Conservation (phyloP, 2,888 invertebrate species). For the Chloroclystis v-ata region DNA sequence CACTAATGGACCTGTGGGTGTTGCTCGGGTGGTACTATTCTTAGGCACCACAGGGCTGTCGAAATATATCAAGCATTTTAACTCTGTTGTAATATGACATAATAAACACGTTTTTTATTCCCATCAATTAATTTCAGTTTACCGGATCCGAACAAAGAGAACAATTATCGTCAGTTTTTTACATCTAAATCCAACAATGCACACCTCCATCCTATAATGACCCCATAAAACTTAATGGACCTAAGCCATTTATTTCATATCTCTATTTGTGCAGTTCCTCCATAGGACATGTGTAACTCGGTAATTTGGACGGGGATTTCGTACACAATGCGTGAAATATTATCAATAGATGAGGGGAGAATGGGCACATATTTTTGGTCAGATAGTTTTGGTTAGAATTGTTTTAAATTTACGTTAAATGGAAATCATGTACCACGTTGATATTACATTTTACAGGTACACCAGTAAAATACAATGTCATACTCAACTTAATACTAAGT, state of each 20-base stretch:
- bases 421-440: no score
- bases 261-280: constrained; percentile 60
- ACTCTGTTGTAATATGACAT: no score
- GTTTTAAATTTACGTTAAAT: not conserved
- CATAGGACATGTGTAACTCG: constrained; percentile 61
- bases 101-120: not conserved
- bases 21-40: no score
- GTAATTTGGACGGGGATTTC: constrained; percentile 63
- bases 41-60: no score
- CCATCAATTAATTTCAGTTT: not conserved
- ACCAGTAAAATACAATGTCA: no score
- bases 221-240: constrained; percentile 58
- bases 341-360: constrained; percentile 21
- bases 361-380: not conserved
- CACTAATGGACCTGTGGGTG: no score
- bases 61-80: no score
- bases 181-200: constrained; percentile 13
- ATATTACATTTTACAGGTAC: no score
- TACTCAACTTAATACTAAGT: no score
- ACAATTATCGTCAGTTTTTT: constrained; percentile 12
- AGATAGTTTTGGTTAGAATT: not conserved
- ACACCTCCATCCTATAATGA: constrained; percentile 46
- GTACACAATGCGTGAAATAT: constrained; percentile 66
- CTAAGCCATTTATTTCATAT: constrained; percentile 63
- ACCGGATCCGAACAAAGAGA: not conserved